Percentiles rank a stretch among this genome's conserved stretches.
Evolutionary conservation across 2,797 vertebrate genomes (phyloP).

Genomic region (Okamejei kenojei): DNA sequence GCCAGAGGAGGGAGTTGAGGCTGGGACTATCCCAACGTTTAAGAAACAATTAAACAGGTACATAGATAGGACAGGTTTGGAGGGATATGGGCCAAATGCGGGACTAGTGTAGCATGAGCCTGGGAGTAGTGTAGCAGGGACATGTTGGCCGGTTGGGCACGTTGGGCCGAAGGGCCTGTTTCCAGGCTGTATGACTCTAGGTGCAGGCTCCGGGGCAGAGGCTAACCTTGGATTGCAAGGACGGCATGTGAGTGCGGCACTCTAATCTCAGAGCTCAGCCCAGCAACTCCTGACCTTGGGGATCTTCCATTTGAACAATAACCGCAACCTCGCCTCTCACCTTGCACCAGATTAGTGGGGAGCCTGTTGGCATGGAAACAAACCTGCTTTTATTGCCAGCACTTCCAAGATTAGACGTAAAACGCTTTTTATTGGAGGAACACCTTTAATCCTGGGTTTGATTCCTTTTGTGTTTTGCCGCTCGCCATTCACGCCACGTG

Average conservation of each 20-base stretch:
- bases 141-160: no score
- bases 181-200: no score
- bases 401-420: background rate
- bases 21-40: no score
- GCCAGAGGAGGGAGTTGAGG: no score
- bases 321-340: background rate
- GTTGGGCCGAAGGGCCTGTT: no score
- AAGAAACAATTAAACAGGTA: no score
- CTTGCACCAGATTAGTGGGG: background rate
- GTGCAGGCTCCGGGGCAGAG: background rate
- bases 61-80: no score
- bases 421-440: background rate
- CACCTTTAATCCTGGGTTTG: background rate
- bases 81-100: no score
- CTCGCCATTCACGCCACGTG: background rate
- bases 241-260: background rate
- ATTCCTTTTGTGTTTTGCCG: background rate
- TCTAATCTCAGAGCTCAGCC: background rate
- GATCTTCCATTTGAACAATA: background rate
- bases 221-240: background rate
- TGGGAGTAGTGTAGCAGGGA: no score
- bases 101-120: no score
- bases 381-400: background rate
- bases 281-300: background rate
- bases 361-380: slow-evolving; percentile 4